Conservation (phyloP, 1,140 invertebrate species). For the Drosophila pectinifera region DNA sequence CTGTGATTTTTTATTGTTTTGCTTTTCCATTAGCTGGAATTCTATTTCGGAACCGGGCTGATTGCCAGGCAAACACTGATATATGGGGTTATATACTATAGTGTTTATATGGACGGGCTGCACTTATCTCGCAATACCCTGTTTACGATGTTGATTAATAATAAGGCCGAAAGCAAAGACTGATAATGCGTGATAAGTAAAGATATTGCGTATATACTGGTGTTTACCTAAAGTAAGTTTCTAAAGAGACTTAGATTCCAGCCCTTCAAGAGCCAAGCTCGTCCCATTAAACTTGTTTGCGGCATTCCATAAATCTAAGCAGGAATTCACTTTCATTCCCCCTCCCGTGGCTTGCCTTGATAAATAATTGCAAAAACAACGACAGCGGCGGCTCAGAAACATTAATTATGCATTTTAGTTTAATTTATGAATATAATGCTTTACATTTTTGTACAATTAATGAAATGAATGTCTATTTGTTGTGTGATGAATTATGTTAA, state of each 20-base stretch:
- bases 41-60: conserved; percentile 55
- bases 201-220: neutral
- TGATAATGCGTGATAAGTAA: too few species aligned
- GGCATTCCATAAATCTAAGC: conserved; percentile 40
- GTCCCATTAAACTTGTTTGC: conserved; percentile 40
- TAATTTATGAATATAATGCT: conserved; percentile 46
- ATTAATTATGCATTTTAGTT: conserved; percentile 56
- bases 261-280: conserved; percentile 27
- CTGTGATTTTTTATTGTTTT: conserved; percentile 7
- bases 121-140: conserved; percentile 2
- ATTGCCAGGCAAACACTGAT: conserved; percentile 31
- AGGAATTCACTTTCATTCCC: conserved; percentile 4
- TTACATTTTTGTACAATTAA: conserved; percentile 59
- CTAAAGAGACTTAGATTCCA: neutral
- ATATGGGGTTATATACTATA: neutral
- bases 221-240: neutral
- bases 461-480: conserved; percentile 52
- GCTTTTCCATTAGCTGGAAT: conserved; percentile 17
- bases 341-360: neutral
- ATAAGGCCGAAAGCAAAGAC: neutral
- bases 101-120: neutral
- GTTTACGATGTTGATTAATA: conserved; percentile 5
- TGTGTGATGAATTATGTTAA: conserved; percentile 46
- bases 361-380: conserved; percentile 33
- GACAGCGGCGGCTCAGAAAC: neutral